Evolutionary conservation across 2,888 invertebrate genomes (phyloP).

Genomic region (Lithophane ornitopus): DNA sequence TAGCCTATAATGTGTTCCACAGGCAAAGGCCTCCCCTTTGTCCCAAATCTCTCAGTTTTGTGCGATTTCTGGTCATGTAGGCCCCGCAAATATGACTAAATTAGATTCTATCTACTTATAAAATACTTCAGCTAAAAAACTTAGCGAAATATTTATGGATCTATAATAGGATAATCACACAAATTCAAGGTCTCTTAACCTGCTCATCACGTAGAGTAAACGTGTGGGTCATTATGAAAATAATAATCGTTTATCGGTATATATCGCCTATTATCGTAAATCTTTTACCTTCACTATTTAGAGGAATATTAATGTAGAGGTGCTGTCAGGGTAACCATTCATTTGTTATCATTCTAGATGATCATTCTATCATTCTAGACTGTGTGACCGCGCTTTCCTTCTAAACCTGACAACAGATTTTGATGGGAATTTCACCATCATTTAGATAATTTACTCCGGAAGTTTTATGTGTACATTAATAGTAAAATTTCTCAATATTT

Average conservation of each 20-base stretch:
- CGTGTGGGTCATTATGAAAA: constrained; percentile 61
- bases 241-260: constrained; percentile 56
- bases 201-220: constrained; percentile 54
- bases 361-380: background rate
- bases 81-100: too few relatives aligned
- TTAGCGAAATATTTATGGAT: background rate
- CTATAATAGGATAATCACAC: background rate
- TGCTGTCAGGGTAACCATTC: constrained; percentile 29
- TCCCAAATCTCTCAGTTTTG: too few relatives aligned
- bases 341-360: background rate
- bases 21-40: too few relatives aligned
- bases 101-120: background rate
- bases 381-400: too few relatives aligned
- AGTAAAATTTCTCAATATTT: too few relatives aligned
- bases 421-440: too few relatives aligned
- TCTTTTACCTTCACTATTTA: constrained; percentile 58
- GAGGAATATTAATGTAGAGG: constrained; percentile 48
- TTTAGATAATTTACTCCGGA: too few relatives aligned
- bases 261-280: constrained; percentile 59
- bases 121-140: background rate
- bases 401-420: too few relatives aligned
- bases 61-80: too few relatives aligned
- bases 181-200: constrained; percentile 23
- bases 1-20: too few relatives aligned
- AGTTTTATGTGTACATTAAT: too few relatives aligned